Evolutionary conservation across 2,113 vertebrate genomes (phyloP).

Genomic region (Bos javanicus): DNA sequence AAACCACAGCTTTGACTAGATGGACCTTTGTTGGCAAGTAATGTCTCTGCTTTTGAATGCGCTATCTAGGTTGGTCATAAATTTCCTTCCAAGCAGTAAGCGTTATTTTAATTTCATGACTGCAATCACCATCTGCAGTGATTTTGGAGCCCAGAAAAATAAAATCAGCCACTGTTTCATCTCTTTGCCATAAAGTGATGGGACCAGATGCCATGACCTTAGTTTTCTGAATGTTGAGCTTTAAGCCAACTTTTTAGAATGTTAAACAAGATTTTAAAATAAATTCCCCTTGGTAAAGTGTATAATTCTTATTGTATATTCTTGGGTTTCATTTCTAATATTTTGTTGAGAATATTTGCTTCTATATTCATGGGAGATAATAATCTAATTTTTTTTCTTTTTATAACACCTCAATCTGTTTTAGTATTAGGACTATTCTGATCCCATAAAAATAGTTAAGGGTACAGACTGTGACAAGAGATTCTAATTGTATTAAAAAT

Average conservation of each 20-base stretch:
- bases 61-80: not conserved
- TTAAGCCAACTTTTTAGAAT: not conserved
- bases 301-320: not conserved
- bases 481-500: not conserved
- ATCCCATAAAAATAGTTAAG: not conserved
- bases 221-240: not conserved
- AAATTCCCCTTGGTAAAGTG: not conserved
- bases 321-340: not conserved
- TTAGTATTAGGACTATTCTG: not conserved
- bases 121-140: not conserved
- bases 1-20: not conserved
- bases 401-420: not conserved
- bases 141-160: accelerated
- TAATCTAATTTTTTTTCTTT: not conserved
- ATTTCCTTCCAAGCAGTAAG: not conserved
- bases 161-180: not conserved
- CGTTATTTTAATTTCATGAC: not conserved
- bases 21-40: not conserved
- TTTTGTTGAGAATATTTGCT: not conserved
- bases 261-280: not conserved
- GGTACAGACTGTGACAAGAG: not conserved
- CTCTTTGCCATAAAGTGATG: not conserved
- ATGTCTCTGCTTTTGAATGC: not conserved
- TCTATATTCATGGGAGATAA: not conserved
- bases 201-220: not conserved